Percentiles rank a stretch among this genome's conserved stretches.
These are phyloP conservation scores for Drosophila atroscutellata DNA, from an alignment of 2,888 invertebrate genomes.

Conservation along the genomic window DNA sequence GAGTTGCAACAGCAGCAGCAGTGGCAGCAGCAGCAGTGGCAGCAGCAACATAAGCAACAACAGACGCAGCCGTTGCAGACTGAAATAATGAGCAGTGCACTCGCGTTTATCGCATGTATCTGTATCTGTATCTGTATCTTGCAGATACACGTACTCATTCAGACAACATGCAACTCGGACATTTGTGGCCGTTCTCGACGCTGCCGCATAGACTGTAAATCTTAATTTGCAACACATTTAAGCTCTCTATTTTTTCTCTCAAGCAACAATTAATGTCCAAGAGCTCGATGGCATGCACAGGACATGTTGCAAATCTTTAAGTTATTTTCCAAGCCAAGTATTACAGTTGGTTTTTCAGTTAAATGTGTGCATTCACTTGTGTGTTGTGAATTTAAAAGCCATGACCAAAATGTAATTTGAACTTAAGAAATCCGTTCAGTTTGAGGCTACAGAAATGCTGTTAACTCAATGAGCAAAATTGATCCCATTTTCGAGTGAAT, in stretches of 20 bases:
- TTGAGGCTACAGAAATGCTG: neutral
- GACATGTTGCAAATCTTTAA: slow-evolving; percentile 2
- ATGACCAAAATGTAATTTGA: neutral
- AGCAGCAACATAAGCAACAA: neutral
- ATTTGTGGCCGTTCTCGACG: slow-evolving; percentile 26
- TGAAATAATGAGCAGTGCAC: slow-evolving; percentile 48
- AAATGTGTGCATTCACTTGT: neutral
- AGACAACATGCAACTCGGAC: slow-evolving; percentile 28
- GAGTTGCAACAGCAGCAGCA: slow-evolving; percentile 57
- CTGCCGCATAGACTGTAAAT: slow-evolving; percentile 32
- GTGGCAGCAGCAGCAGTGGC: slow-evolving; percentile 36
- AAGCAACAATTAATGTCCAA: neutral
- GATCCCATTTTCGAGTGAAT: slow-evolving; percentile 1
- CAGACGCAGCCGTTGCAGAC: neutral
- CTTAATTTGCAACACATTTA: slow-evolving; percentile 27
- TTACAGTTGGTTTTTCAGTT: neutral
- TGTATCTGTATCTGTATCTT: slow-evolving; percentile 19
- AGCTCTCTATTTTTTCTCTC: slow-evolving; percentile 6
- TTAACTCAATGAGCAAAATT: neutral
- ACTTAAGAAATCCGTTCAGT: neutral
- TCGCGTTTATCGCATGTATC: slow-evolving; percentile 30
- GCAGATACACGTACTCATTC: slow-evolving; percentile 41
- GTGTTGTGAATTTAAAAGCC: neutral
- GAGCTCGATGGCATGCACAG: neutral
- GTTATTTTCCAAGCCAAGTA: neutral